Evolutionary conservation across 2,797 vertebrate species (phyloP), one percentile per base, ranked within the genome.

Genomic region (Pseudotriccus pelzelni): DNA sequence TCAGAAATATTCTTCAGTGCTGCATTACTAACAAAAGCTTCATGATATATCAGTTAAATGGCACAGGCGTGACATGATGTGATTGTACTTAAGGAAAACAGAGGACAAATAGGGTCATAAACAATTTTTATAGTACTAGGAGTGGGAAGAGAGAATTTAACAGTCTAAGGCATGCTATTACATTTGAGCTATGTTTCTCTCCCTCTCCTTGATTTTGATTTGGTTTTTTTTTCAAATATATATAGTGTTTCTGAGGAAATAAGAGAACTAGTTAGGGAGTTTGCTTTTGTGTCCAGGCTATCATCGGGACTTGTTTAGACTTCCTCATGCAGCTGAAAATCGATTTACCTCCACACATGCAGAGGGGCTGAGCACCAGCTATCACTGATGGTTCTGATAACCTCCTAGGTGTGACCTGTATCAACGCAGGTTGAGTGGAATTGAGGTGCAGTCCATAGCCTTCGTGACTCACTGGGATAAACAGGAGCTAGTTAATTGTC

Each of bases 391-490:
- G 23, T 1, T 4, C 6, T 62, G 32, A 14, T 20, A 41, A 68
- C n/a, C 34, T 67, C 21, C 14, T 59, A 39, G 49, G 46, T 69
- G 27, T 86, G 37, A 75, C 44, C 32, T 17, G 11, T 49, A 59
- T 24, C 47, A 52, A 36, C 30, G 24, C 14, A 18, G 24, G 32
- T 9, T 24, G n/a, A 81, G 17, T 19, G 55, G 36, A 86, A 44
- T 7, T 34, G 34, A 90, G 59, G 44, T 82, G 60, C 73, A 76
- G 63, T 49, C 49, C 21, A 22, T 18, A 72, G 59, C 41, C 34
- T 76, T 82, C 28, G 2, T 78, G 76, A 87, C 55, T 86, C 66
- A 14, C 25, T 72, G 86, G 69, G 76, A 75, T 73, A 85, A 94
- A 86, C 53, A 4, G 6, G 24, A 81, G 60, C 21, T 79, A 84